Base-by-base conservation (phyloP, 2,888 invertebrate species). In the Parthenolecanium corni region DNA sequence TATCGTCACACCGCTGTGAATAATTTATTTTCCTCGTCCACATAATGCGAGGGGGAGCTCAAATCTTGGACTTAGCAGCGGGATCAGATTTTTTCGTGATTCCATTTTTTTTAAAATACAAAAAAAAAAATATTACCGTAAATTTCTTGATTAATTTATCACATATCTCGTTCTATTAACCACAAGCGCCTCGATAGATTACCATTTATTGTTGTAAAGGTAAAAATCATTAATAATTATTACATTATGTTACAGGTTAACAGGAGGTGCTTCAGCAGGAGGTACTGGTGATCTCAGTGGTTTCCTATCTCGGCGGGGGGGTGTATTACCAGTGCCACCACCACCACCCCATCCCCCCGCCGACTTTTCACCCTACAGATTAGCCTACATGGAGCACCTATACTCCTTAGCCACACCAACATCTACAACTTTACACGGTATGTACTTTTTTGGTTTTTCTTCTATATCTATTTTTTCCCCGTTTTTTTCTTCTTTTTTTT, bases 281-380 rank as follows among this genome's bases (percentile, higher is more conserved):
- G 57, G 57, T 57, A 47, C 46, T 31, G 46, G 46, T 31, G 57
- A 54, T 54, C 54, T 54, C 54, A 54, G 54, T 42, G 54, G 57
- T 23, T 47, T 57, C 36, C 46, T 57, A 20, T 36, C 46, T 47
- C 57, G 67, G 68, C 66, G 65, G 66, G 67, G 65, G 68, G 73
- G 74, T 70, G 74, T 73, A 73, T 72, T 74, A 76, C 74, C 74
- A 76, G 72, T 75, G 75, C 75, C 73, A 77, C 73, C 72, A 74
- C 73, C 75, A 78, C 72, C 77, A 61, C 80, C 75, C 71, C 80
- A 73, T 75, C 81, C 75, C 68, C 75, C 73, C 74, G 77, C 76
- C 71, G 78, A 74, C 72, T 74, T 71, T 74, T 83, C 83, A 76
- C 82, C 46, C 5, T 57, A 57, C 44, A 57, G 47, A 31, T 18